These are phyloP conservation scores for Caenorhabditis angaria DNA, from an alignment of 2,888 invertebrate genomes.

Conservation along the genomic window DNA sequence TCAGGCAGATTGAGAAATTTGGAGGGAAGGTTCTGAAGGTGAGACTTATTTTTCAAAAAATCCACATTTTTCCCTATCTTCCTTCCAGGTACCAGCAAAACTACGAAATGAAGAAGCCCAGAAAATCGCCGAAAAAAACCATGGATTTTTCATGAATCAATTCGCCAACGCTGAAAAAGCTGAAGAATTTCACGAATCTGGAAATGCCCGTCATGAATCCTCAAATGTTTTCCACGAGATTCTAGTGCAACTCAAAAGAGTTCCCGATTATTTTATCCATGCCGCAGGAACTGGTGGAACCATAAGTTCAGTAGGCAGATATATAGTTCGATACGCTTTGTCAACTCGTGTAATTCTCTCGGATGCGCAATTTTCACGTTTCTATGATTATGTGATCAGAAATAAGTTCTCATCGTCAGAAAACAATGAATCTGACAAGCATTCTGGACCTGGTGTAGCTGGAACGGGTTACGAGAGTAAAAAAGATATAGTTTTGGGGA, in stretches of 20 bases:
- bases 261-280: slow-evolving; percentile 63
- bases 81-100: slow-evolving; percentile 22
- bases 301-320: slow-evolving; percentile 65
- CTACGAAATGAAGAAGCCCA: slow-evolving; percentile 39
- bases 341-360: slow-evolving; percentile 59
- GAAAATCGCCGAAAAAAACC: slow-evolving; percentile 47
- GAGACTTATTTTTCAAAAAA: no score
- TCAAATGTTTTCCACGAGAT: slow-evolving; percentile 67
- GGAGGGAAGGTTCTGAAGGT: slow-evolving; percentile 58
- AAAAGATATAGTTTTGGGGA: no score
- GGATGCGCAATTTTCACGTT: slow-evolving; percentile 63
- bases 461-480: slow-evolving; percentile 68
- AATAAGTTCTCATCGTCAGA: no score
- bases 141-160: slow-evolving; percentile 64
- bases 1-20: slow-evolving; percentile 55
- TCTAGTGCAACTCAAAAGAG: slow-evolving; percentile 49
- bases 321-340: slow-evolving; percentile 56
- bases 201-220: slow-evolving; percentile 50
- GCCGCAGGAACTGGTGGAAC: slow-evolving; percentile 66
- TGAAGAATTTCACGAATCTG: slow-evolving; percentile 66
- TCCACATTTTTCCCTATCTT: no score
- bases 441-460: slow-evolving; percentile 60
- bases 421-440: no score
- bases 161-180: slow-evolving; percentile 65
- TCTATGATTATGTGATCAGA: slow-evolving; percentile 63